Percentiles rank a stretch among this genome's conserved stretches.
These are phyloP conservation scores for Noctua janthina DNA, from an alignment of 2,888 invertebrate species.

Conservation along the genomic window DNA sequence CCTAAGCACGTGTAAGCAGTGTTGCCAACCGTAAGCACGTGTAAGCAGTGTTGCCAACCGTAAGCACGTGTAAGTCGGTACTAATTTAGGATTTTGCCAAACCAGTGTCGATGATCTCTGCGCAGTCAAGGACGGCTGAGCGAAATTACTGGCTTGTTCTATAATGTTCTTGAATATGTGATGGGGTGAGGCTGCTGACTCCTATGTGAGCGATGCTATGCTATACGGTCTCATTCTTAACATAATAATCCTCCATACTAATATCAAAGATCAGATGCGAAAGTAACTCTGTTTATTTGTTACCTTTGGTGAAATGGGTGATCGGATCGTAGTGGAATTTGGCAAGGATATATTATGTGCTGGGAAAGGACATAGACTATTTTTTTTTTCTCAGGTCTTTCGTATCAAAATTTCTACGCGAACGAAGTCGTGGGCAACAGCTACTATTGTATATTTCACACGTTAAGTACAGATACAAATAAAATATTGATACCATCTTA, in stretches of 20 bases:
- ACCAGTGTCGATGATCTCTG: slow-evolving; percentile 71
- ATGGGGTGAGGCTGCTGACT: background rate
- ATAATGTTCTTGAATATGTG: background rate
- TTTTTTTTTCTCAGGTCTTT: too few species aligned
- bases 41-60: slow-evolving; percentile 49
- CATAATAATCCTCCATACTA: background rate
- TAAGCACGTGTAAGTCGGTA: slow-evolving; percentile 61
- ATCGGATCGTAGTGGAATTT: too few species aligned
- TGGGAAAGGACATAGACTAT: too few species aligned
- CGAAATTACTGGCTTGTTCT: slow-evolving; percentile 40
- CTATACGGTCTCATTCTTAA: background rate
- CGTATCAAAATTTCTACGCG: too few species aligned
- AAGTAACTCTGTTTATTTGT: too few species aligned
- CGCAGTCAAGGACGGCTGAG: slow-evolving; percentile 70
- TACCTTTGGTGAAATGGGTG: too few species aligned
- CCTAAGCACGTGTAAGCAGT: slow-evolving; percentile 55
- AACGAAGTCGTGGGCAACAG: too few species aligned
- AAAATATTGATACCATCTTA: background rate
- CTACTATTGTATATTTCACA: background rate
- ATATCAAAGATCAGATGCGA: too few species aligned
- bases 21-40: slow-evolving; percentile 44
- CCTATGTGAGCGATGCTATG: slow-evolving; percentile 8
- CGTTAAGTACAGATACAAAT: too few species aligned
- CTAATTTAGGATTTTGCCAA: slow-evolving; percentile 70
- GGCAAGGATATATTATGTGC: too few species aligned